These are phyloP conservation scores for Pristionchus mayeri DNA, from an alignment of 2,888 invertebrate species.

Conservation along the genomic window DNA sequence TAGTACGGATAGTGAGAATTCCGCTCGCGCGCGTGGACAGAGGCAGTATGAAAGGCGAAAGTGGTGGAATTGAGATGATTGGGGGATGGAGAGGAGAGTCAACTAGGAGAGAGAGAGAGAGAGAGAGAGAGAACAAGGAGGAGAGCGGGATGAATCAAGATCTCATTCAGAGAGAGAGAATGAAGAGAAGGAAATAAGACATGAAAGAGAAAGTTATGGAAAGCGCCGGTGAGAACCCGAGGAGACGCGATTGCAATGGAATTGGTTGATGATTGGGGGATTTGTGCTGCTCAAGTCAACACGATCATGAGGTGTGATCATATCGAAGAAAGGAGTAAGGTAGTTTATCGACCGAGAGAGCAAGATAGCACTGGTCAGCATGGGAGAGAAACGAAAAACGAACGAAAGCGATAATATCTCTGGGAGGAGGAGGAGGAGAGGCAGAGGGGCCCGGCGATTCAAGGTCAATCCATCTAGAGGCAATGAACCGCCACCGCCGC, in stretches of 20 bases:
- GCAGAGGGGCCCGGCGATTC: background rate
- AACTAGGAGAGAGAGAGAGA: constrained; percentile 12
- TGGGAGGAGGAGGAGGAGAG: background rate
- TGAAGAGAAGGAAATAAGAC: constrained; percentile 32
- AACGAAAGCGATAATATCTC: constrained; percentile 41
- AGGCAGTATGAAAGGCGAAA: background rate
- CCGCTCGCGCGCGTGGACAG: constrained; percentile 17
- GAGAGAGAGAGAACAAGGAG: constrained; percentile 28
- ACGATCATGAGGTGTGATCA: background rate
- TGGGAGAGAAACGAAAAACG: constrained; percentile 43
- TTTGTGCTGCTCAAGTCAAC: constrained; percentile 19
- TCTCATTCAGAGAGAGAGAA: constrained; percentile 38
- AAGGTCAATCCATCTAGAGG: constrained; percentile 45
- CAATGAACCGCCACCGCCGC: constrained; percentile 34
- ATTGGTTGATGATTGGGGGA: constrained; percentile 20
- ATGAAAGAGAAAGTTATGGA: constrained; percentile 39
- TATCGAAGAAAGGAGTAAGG: constrained; percentile 18
- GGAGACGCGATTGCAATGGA: background rate
- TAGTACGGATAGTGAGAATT: constrained; percentile 38
- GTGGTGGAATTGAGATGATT: constrained; percentile 40
- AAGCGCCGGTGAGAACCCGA: background rate
- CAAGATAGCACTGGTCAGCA: background rate
- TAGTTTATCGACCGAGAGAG: constrained; percentile 39
- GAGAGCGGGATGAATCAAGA: constrained; percentile 43
- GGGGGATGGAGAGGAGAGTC: constrained; percentile 36